phyloP scores from a whole-genome alignment of 1,140 invertebrate species.

The Drosophila kanapiae region DNA sequence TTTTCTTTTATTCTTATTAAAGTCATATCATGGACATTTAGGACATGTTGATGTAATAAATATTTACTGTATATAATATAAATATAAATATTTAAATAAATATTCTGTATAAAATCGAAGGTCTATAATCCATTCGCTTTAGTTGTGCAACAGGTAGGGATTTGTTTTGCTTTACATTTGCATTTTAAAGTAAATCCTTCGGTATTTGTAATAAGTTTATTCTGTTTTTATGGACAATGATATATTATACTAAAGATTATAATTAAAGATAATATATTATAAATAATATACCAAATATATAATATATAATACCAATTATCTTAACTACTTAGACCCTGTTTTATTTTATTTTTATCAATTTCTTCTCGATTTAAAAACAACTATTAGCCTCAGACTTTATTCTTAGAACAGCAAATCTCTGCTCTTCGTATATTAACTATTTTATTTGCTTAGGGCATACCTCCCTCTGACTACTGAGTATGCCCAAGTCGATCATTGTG shows the following conservation, averaged over 20 bases:
- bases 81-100: no score
- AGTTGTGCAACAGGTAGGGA: not conserved
- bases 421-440: no score
- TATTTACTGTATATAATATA: not conserved
- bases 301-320: no score
- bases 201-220: no score
- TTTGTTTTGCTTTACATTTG: slow-evolving; percentile 27
- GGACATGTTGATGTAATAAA: not conserved
- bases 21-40: not conserved
- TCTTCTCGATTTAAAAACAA: not conserved
- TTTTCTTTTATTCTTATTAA: not conserved
- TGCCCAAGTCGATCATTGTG: not conserved
- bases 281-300: no score
- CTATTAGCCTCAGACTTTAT: not conserved
- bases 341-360: not conserved
- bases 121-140: not conserved
- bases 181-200: not conserved
- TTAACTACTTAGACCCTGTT: no score
- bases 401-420: no score
- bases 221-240: no score
- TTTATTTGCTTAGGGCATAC: not conserved
- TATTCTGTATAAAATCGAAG: not conserved
- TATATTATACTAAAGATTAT: no score
- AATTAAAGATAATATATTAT: no score
- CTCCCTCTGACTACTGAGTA: slow-evolving; percentile 7